Conservation (phyloP, 2,113 vertebrate genomes). For the Ceyx cyanopectus region DNA sequence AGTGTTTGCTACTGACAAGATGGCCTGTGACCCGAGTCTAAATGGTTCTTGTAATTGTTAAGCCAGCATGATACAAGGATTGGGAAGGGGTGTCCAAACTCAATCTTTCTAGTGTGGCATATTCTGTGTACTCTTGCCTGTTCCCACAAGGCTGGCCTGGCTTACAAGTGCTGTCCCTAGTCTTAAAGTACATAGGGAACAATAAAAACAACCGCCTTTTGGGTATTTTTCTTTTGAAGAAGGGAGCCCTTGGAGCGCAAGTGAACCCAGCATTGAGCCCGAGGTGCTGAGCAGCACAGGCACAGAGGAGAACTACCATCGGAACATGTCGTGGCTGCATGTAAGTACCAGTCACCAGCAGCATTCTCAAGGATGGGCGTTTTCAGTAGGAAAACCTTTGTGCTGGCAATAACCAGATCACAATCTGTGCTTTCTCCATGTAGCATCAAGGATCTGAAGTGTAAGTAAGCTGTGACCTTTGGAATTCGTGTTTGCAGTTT, state of each 20-base stretch:
- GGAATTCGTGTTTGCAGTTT: background rate
- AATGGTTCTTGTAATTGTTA: slow-evolving; percentile 70
- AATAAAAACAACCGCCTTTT: slow-evolving; percentile 66
- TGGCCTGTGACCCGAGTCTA: background rate
- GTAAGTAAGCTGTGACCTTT: background rate
- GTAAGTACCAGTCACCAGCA: slow-evolving; percentile 77
- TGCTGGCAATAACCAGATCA: background rate
- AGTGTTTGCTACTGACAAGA: background rate
- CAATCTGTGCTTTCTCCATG: background rate
- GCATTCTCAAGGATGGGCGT: background rate
- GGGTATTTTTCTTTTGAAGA: slow-evolving; percentile 84
- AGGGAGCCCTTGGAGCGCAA: slow-evolving; percentile 97
- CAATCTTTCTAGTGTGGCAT: slow-evolving; percentile 19
- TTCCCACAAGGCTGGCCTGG: slow-evolving; percentile 73
- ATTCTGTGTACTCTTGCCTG: slow-evolving; percentile 45
- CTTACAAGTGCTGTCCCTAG: slow-evolving; percentile 72
- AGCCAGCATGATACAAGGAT: slow-evolving; percentile 41
- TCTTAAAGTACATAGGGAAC: slow-evolving; percentile 65
- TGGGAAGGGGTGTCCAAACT: slow-evolving; percentile 37
- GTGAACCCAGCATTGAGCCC: slow-evolving; percentile 97
- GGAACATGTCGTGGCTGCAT: slow-evolving; percentile 98
- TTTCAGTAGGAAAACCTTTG: background rate
- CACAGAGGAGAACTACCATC: slow-evolving; percentile 93
- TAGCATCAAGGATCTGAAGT: background rate
- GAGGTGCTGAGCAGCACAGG: slow-evolving; percentile 89